A percentile compares a stretch with the other conserved stretches of the same genome.
Conservation (phyloP, 2,113 vertebrate species). For the Thymallus thymallus region DNA sequence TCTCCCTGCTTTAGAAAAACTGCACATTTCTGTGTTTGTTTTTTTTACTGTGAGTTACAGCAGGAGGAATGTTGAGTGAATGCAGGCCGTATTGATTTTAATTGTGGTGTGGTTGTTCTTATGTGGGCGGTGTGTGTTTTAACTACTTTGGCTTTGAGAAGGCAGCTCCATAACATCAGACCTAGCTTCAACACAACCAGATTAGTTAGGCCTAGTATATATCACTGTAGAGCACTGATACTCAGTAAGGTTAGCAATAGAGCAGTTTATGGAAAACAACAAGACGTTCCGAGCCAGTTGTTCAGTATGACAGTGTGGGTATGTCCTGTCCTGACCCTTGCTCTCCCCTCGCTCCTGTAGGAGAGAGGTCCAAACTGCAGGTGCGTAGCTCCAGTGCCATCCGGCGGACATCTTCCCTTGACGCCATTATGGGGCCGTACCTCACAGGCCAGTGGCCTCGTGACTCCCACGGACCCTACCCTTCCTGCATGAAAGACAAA, state of each 20-base stretch:
- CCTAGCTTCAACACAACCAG: constrained; percentile 41
- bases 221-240: not conserved
- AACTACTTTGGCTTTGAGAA: constrained; percentile 53
- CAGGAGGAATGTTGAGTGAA: constrained; percentile 64
- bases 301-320: not conserved
- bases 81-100: constrained; percentile 57
- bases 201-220: not conserved
- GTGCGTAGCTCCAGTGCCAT: constrained; percentile 83
- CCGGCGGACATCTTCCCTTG: constrained; percentile 89
- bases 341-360: constrained; percentile 64
- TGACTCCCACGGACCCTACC: constrained; percentile 80
- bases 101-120: constrained; percentile 57
- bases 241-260: not conserved
- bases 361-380: constrained; percentile 86
- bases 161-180: constrained; percentile 52
- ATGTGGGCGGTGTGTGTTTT: constrained; percentile 63
- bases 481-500: constrained; percentile 92
- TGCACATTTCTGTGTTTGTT: constrained; percentile 13
- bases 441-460: constrained; percentile 98
- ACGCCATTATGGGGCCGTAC: constrained; percentile 93
- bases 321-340: constrained; percentile 14
- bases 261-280: not conserved
- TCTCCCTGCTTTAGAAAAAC: constrained; percentile 5
- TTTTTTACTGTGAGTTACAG: constrained; percentile 42
- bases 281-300: not conserved